Evolutionary conservation across 2,797 vertebrate genomes (phyloP).

Genomic region (Acrossocheilus fasciatus): DNA sequence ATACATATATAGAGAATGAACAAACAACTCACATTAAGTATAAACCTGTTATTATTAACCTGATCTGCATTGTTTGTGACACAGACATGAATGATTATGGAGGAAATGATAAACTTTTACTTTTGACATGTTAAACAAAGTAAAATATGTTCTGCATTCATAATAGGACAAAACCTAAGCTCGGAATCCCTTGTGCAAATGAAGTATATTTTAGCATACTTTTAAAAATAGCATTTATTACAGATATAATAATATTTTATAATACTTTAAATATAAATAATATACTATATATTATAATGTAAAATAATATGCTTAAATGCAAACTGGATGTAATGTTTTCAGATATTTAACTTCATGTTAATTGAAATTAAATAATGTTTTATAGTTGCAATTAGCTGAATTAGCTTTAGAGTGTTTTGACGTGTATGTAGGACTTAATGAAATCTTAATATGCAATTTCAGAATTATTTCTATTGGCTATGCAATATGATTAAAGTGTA

Average conservation of each 20-base stretch:
- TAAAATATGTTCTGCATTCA: neutral
- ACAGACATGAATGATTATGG: neutral
- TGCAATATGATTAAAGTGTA: no score
- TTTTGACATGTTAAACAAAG: neutral
- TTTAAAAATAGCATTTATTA: neutral
- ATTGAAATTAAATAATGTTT: no score
- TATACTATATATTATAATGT: neutral
- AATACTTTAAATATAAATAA: no score
- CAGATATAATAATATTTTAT: no score
- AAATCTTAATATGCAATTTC: no score
- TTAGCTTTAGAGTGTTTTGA: no score
- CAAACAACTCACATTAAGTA: neutral
- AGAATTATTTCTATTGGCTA: no score
- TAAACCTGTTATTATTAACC: neutral
- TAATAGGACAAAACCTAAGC: neutral
- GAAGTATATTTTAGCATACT: neutral
- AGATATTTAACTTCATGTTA: neutral
- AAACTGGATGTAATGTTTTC: neutral
- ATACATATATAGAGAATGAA: no score
- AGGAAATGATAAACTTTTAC: neutral
- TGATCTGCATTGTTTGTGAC: neutral
- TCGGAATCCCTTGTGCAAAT: neutral
- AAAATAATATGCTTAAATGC: neutral
- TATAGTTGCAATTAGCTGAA: neutral
- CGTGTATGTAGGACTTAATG: no score